phyloP scores from a whole-genome alignment of 2,888 invertebrate genomes.

The Sacculina carcini region DNA sequence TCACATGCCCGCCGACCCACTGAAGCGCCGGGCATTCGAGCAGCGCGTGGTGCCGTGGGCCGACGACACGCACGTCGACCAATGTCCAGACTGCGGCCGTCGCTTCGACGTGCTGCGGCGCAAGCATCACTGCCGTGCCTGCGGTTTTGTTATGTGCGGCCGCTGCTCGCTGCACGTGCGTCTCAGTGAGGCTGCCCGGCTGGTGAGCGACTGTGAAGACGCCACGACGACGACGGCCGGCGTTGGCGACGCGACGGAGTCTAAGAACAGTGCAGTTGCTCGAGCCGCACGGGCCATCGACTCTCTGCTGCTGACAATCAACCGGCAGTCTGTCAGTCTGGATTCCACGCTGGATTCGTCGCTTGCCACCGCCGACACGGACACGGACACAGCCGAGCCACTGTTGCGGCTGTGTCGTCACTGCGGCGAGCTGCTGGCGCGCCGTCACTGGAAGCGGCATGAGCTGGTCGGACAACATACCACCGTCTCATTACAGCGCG shows the following conservation, averaged over 20 bases:
- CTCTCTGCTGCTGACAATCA: conserved; percentile 17
- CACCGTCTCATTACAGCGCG: conserved; percentile 6
- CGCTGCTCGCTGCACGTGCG: conserved; percentile 39
- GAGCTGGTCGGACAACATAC: conserved; percentile 26
- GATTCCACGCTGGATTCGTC: conserved; percentile 27
- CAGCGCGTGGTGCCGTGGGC: conserved; percentile 61
- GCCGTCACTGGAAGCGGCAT: conserved; percentile 36
- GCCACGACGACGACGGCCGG: conserved; percentile 22
- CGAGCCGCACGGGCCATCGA: background rate
- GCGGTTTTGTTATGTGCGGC: conserved; percentile 76
- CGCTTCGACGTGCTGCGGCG: conserved; percentile 60
- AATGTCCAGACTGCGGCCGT: conserved; percentile 75
- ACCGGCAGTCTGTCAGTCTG: conserved; percentile 27
- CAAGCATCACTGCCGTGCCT: conserved; percentile 87
- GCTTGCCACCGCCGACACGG: conserved; percentile 20
- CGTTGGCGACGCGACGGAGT: background rate
- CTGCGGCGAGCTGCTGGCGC: conserved; percentile 32
- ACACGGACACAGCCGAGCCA: conserved; percentile 18
- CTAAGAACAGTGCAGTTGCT: background rate
- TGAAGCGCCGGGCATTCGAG: conserved; percentile 28
- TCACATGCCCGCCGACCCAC: conserved; percentile 34
- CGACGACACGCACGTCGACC: conserved; percentile 60
- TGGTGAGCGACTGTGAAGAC: conserved; percentile 16
- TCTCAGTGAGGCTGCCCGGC: conserved; percentile 25
- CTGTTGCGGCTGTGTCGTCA: conserved; percentile 40